Percentiles rank a stretch among this genome's conserved stretches.
Conservation (phyloP, 2,797 vertebrate genomes). For the Zalophus californianus region DNA sequence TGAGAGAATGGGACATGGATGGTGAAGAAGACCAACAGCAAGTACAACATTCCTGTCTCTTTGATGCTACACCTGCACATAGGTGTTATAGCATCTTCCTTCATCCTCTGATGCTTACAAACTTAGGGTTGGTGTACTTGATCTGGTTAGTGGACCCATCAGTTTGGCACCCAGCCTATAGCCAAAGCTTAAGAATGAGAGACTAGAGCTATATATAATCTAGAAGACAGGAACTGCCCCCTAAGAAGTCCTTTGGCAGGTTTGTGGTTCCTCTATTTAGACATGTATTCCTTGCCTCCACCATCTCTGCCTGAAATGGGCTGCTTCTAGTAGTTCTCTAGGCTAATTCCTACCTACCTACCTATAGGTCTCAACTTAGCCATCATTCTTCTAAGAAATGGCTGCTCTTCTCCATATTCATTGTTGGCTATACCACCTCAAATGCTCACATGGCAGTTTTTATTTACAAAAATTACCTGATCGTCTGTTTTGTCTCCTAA, state of each 20-base stretch:
- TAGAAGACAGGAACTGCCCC: background rate
- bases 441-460: background rate
- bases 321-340: background rate
- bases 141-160: slow-evolving; percentile 33
- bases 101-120: slow-evolving; percentile 22
- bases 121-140: background rate
- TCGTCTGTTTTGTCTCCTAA: background rate
- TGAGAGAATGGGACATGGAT: background rate
- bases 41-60: slow-evolving; percentile 15
- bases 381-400: background rate
- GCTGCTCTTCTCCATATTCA: background rate
- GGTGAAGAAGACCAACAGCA: background rate
- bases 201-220: background rate
- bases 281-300: background rate
- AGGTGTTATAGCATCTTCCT: background rate
- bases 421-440: background rate
- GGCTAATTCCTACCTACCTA: background rate
- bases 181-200: slow-evolving; percentile 14
- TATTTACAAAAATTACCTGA: background rate
- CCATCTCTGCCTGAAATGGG: background rate
- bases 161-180: background rate
- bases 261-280: background rate
- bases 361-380: background rate
- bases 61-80: background rate
- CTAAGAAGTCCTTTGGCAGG: background rate